These are phyloP conservation scores for Hemaris fuciformis DNA, from an alignment of 2,888 invertebrate genomes.

Conservation along the genomic window DNA sequence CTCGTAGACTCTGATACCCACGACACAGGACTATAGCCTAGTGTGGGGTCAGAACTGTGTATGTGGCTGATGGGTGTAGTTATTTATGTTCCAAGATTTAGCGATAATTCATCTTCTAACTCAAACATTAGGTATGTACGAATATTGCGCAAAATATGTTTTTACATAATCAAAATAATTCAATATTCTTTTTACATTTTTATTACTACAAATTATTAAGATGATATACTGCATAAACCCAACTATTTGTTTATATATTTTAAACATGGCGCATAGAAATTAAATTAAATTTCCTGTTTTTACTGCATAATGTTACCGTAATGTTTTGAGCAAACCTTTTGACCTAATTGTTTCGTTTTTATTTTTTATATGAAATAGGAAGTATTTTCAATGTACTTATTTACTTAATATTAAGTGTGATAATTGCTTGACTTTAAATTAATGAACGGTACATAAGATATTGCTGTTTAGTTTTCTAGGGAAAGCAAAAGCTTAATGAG, in stretches of 20 bases:
- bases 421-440: background rate
- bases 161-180: too few relatives aligned
- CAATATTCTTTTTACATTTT: background rate
- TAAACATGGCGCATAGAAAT: background rate
- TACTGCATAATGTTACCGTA: background rate
- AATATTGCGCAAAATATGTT: too few relatives aligned
- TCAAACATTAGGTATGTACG: too few relatives aligned
- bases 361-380: background rate
- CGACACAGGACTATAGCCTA: too few relatives aligned
- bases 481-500: too few relatives aligned
- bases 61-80: too few relatives aligned
- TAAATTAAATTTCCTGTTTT: constrained; percentile 18
- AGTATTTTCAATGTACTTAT: background rate
- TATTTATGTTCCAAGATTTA: too few relatives aligned
- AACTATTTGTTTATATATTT: background rate
- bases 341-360: background rate
- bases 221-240: background rate
- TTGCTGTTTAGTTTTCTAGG: background rate
- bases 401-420: background rate
- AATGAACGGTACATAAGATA: background rate
- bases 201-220: background rate
- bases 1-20: too few relatives aligned
- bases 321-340: background rate
- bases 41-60: too few relatives aligned
- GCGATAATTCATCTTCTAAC: too few relatives aligned